Conservation (phyloP, 2,888 invertebrate species). For the Tachystola acroxantha region DNA sequence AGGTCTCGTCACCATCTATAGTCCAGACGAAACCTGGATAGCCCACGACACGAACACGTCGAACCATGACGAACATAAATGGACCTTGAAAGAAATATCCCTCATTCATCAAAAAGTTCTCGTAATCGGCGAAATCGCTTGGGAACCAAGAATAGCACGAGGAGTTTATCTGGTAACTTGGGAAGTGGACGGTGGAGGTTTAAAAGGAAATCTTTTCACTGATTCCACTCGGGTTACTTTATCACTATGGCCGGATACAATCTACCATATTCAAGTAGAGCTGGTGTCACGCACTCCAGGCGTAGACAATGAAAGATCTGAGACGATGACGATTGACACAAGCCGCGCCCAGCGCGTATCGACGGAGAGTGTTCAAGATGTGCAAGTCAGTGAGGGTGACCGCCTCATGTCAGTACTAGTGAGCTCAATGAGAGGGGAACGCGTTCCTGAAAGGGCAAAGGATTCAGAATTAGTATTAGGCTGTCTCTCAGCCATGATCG, state of each 20-base stretch:
- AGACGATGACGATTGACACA: slow-evolving; percentile 82
- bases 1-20: slow-evolving; percentile 84
- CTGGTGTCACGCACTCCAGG: slow-evolving; percentile 80
- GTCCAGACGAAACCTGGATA: slow-evolving; percentile 80
- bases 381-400: slow-evolving; percentile 77
- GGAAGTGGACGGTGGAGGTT: slow-evolving; percentile 89
- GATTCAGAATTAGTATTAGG: slow-evolving; percentile 79
- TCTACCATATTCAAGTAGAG: slow-evolving; percentile 89
- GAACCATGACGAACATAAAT: slow-evolving; percentile 70
- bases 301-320: slow-evolving; percentile 80
- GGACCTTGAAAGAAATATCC: slow-evolving; percentile 83
- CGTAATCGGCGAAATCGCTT: slow-evolving; percentile 85
- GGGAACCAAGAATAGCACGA: slow-evolving; percentile 82
- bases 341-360: slow-evolving; percentile 81
- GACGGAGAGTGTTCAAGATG: slow-evolving; percentile 81
- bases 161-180: slow-evolving; percentile 89
- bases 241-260: slow-evolving; percentile 88
- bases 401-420: slow-evolving; percentile 80
- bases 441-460: slow-evolving; percentile 67
- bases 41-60: slow-evolving; percentile 76
- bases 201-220: slow-evolving; percentile 89
- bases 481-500: slow-evolving; percentile 77
- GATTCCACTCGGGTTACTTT: slow-evolving; percentile 88
- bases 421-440: slow-evolving; percentile 80
- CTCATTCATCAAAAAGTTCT: slow-evolving; percentile 85